These are phyloP conservation scores for Eremobia ochroleuca DNA, from an alignment of 2,888 invertebrate genomes.

Conservation along the genomic window DNA sequence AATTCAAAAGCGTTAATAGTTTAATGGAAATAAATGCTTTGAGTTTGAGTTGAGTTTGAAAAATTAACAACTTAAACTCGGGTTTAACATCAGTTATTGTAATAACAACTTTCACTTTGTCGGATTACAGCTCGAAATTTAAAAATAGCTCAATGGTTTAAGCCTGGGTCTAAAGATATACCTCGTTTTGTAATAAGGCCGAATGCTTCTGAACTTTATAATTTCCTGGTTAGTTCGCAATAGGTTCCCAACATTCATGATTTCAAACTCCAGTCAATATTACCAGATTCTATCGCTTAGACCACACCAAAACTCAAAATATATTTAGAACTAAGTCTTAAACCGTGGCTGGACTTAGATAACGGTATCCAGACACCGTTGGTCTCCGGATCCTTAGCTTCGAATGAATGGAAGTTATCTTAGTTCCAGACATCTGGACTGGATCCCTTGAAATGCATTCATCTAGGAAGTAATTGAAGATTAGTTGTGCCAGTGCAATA, in stretches of 20 bases:
- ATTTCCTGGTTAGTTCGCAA: not conserved
- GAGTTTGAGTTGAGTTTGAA: too few relatives aligned
- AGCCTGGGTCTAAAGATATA: too few relatives aligned
- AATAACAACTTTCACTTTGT: too few relatives aligned
- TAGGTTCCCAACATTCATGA: not conserved
- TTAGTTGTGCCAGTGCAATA: conserved; percentile 34
- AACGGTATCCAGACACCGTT: conserved; percentile 50
- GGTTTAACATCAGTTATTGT: too few relatives aligned
- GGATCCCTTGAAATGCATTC: conserved; percentile 54
- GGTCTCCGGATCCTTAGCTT: conserved; percentile 52
- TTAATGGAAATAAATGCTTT: too few relatives aligned
- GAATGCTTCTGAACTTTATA: not conserved
- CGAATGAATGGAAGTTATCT: conserved; percentile 60
- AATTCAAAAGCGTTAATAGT: too few relatives aligned
- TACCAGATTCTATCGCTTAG: conserved; percentile 21
- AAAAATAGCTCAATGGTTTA: too few relatives aligned
- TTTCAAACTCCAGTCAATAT: not conserved
- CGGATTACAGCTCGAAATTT: too few relatives aligned
- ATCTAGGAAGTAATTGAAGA: conserved; percentile 58
- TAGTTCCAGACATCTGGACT: conserved; percentile 41
- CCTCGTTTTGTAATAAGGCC: too few relatives aligned
- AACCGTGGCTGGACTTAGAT: conserved; percentile 60
- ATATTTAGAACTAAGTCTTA: conserved; percentile 70
- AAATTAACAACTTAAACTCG: too few relatives aligned
- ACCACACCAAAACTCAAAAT: conserved; percentile 60